phyloP scores from a whole-genome alignment of 2,113 vertebrate species.

The Scopus umbretta region DNA sequence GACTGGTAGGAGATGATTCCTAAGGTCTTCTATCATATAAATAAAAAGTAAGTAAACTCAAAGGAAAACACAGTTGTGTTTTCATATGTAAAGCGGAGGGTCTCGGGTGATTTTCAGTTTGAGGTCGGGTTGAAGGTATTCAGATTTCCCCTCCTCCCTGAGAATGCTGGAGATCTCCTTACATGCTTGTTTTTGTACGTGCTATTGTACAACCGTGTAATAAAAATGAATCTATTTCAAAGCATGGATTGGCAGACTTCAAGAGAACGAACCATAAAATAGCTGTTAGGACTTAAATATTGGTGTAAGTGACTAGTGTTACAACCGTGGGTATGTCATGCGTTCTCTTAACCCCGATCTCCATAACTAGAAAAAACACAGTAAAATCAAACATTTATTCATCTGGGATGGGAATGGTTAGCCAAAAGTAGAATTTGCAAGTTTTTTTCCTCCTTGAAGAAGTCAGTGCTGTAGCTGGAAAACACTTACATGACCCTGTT shows the following conservation, averaged over 20 bases:
- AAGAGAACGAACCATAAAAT: not conserved
- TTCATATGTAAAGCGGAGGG: not conserved
- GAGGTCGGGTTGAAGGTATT: not conserved
- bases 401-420: not conserved
- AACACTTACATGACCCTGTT: not conserved
- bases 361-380: not conserved
- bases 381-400: not conserved
- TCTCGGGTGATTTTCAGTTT: not conserved
- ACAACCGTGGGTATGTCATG: not conserved
- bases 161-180: not conserved
- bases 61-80: not conserved
- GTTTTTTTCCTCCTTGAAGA: not conserved
- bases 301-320: not conserved
- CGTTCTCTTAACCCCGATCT: not conserved
- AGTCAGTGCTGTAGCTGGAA: not conserved
- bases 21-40: not conserved
- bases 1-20: not conserved
- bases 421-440: not conserved
- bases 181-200: not conserved
- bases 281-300: not conserved
- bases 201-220: not conserved
- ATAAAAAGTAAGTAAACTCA: not conserved
- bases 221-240: not conserved
- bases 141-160: not conserved
- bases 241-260: not conserved